Evolutionary conservation across 2,888 invertebrate species (phyloP).

Genomic region (Zaprionus lineosus): DNA sequence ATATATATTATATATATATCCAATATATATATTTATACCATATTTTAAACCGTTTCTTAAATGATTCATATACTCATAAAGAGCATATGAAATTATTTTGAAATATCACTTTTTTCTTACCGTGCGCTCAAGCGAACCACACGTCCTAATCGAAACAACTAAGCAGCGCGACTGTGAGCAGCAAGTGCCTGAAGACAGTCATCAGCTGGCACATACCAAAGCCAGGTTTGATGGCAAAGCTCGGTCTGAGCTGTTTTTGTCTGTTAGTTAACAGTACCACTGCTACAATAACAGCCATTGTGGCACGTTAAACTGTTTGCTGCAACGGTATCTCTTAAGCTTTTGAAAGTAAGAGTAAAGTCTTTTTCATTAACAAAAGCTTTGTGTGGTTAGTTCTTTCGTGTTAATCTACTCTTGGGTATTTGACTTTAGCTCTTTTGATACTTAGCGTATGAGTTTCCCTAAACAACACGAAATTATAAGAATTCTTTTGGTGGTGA

Average conservation of each 20-base stretch:
- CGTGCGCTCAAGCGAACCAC: slow-evolving; percentile 68
- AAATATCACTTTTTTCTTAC: slow-evolving; percentile 52
- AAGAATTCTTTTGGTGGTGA: too few species aligned
- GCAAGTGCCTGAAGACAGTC: slow-evolving; percentile 48
- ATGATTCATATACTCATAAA: slow-evolving; percentile 4
- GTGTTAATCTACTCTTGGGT: too few species aligned
- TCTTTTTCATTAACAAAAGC: slow-evolving; percentile 41
- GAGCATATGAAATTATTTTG: not conserved
- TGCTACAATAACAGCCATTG: slow-evolving; percentile 17
- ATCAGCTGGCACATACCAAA: slow-evolving; percentile 42
- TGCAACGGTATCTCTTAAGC: slow-evolving; percentile 56
- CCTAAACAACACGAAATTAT: too few species aligned
- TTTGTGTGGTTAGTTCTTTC: slow-evolving; percentile 4
- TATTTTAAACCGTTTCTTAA: slow-evolving; percentile 3
- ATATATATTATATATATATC: slow-evolving; percentile 2
- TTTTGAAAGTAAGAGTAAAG: slow-evolving; percentile 74
- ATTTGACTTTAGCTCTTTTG: too few species aligned
- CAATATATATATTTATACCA: not conserved
- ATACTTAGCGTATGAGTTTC: too few species aligned
- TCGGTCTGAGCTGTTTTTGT: slow-evolving; percentile 16
- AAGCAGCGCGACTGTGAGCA: slow-evolving; percentile 70
- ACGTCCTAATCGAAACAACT: slow-evolving; percentile 69
- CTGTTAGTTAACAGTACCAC: slow-evolving; percentile 53
- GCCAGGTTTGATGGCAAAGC: slow-evolving; percentile 32
- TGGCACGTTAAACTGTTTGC: slow-evolving; percentile 1